Percentiles rank a stretch among this genome's conserved stretches.
Evolutionary conservation across 2,797 vertebrate genomes (phyloP).

Genomic region (Sebastes hopkinsi): DNA sequence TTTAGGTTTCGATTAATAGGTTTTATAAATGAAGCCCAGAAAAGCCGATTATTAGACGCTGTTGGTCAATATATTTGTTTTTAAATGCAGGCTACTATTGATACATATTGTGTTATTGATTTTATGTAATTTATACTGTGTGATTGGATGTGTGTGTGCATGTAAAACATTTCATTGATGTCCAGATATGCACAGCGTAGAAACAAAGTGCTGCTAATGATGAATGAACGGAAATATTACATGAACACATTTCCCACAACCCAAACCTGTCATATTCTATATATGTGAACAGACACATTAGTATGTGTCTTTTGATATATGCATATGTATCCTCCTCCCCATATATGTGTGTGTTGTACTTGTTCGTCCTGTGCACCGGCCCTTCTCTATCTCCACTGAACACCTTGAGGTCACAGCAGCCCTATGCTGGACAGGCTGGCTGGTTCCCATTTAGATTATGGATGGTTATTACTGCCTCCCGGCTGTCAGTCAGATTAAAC

Average conservation of each 20-base stretch:
- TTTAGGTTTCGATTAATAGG: background rate
- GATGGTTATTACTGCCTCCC: slow-evolving; percentile 79
- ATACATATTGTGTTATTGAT: background rate
- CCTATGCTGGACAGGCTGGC: slow-evolving; percentile 56
- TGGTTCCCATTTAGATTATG: slow-evolving; percentile 79
- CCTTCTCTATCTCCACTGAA: slow-evolving; percentile 71
- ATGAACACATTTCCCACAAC: background rate
- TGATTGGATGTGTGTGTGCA: background rate
- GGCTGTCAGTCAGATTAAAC: slow-evolving; percentile 81
- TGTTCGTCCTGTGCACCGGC: slow-evolving; percentile 23
- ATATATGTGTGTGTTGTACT: slow-evolving; percentile 18
- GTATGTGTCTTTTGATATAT: slow-evolving; percentile 2
- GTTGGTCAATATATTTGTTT: background rate
- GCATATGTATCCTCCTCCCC: background rate
- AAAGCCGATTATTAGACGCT: background rate
- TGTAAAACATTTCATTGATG: background rate
- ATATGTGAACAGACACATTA: background rate
- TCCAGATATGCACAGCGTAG: background rate
- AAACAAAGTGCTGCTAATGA: background rate
- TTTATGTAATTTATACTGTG: background rate
- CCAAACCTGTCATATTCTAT: background rate
- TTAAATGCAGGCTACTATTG: background rate
- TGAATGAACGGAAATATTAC: background rate
- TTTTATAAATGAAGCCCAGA: background rate
- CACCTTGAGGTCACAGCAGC: slow-evolving; percentile 80